Evolutionary conservation across 2,888 invertebrate species (phyloP).

Genomic region (Caenorhabditis sp.): DNA sequence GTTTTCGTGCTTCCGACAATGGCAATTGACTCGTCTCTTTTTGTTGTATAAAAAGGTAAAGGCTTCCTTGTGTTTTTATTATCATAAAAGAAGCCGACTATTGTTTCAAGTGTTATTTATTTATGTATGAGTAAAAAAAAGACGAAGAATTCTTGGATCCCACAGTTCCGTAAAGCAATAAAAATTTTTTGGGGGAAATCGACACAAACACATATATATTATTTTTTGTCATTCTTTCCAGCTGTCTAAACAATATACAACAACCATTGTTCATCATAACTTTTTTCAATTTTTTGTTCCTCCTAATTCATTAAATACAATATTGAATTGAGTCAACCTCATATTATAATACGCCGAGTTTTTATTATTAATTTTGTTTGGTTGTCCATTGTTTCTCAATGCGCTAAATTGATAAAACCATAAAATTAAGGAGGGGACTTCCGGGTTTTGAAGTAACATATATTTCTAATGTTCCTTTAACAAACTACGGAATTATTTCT

Average conservation of each 20-base stretch:
- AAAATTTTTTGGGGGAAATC: too few species aligned
- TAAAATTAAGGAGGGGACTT: too few species aligned
- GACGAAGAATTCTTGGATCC: too few species aligned
- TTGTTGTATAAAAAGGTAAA: too few species aligned
- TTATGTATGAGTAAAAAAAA: too few species aligned
- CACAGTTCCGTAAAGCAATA: too few species aligned
- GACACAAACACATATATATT: not conserved
- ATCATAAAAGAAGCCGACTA: too few species aligned
- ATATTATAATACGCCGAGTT: not conserved
- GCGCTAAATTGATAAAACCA: not conserved
- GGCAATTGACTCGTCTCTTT: slow-evolving; percentile 28
- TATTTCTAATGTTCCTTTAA: too few species aligned
- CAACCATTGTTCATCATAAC: not conserved
- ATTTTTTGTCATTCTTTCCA: not conserved
- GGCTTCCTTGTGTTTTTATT: too few species aligned
- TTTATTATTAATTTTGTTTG: not conserved
- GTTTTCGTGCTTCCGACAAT: slow-evolving; percentile 27
- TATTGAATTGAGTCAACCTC: not conserved
- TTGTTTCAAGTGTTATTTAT: too few species aligned
- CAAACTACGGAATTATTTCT: too few species aligned
- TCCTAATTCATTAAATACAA: not conserved
- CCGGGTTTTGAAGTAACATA: too few species aligned
- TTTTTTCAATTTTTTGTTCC: not conserved
- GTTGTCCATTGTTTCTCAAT: not conserved
- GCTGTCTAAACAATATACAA: not conserved